phyloP scores from a whole-genome alignment of 92 coral and sea anemone species.

The Pocillopora grandis region DNA sequence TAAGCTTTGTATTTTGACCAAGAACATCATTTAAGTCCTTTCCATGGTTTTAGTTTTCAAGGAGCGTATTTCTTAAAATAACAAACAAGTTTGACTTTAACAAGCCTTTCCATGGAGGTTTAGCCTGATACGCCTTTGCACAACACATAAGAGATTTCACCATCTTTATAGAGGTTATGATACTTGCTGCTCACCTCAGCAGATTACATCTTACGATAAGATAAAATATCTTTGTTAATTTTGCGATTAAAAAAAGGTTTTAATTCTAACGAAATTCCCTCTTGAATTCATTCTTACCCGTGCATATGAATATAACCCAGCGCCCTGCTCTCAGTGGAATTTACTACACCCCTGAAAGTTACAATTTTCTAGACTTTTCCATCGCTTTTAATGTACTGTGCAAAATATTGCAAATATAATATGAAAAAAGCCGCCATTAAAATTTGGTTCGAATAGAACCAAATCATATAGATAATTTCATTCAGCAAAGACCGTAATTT shows the following conservation, averaged over 20 bases:
- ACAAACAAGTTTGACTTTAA: neutral
- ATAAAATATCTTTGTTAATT: neutral
- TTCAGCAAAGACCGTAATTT: neutral
- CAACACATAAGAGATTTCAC: neutral
- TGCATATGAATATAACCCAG: neutral
- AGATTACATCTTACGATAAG: neutral
- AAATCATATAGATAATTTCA: neutral
- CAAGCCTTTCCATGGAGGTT: neutral
- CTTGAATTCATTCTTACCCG: neutral
- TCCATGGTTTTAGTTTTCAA: neutral
- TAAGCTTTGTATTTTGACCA: neutral
- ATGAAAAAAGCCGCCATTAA: neutral
- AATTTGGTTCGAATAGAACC: neutral
- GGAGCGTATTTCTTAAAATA: neutral
- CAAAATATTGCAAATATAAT: neutral
- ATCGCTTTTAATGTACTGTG: neutral
- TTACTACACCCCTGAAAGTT: neutral
- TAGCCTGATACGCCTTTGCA: neutral
- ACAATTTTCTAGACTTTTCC: neutral
- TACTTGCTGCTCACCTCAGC: neutral
- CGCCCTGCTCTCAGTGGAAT: neutral
- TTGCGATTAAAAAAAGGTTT: neutral
- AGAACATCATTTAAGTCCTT: neutral
- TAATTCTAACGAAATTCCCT: neutral
- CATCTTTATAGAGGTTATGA: neutral